Evolutionary conservation across 2,888 invertebrate species (phyloP).

Genomic region (Plagiodera versicolora): DNA sequence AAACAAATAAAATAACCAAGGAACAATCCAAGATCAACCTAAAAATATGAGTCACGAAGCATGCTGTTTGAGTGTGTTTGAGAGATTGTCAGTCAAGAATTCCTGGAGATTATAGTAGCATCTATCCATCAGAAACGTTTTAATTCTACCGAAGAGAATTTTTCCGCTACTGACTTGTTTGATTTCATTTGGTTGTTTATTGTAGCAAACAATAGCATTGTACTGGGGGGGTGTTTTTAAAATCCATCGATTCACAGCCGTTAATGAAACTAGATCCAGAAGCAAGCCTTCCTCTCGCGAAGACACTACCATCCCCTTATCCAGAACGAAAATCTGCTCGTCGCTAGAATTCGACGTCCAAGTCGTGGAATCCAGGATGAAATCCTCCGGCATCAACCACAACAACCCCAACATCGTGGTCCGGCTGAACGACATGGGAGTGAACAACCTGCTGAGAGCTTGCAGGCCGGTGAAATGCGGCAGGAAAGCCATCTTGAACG

Average conservation of each 20-base stretch:
- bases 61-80: no score
- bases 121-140: no score
- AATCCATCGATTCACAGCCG: neutral
- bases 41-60: no score
- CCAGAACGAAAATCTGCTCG: conserved; percentile 40
- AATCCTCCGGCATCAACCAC: conserved; percentile 34
- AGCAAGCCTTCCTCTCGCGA: neutral
- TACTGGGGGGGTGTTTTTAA: no score
- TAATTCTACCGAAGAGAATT: no score
- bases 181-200: no score
- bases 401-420: conserved; percentile 33
- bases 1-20: no score
- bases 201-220: no score
- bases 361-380: conserved; percentile 33
- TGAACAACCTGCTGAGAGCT: conserved; percentile 38
- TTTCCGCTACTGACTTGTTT: no score
- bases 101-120: no score
- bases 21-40: no score
- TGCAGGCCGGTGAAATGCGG: conserved; percentile 37
- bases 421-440: conserved; percentile 38
- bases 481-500: conserved; percentile 41
- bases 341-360: conserved; percentile 41
- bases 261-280: neutral
- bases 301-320: conserved; percentile 28
- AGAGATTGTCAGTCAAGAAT: no score